Evolutionary conservation across 2,113 vertebrate genomes (phyloP), one percentile per base, ranked within the genome.

Genomic region (Euleptes europaea): DNA sequence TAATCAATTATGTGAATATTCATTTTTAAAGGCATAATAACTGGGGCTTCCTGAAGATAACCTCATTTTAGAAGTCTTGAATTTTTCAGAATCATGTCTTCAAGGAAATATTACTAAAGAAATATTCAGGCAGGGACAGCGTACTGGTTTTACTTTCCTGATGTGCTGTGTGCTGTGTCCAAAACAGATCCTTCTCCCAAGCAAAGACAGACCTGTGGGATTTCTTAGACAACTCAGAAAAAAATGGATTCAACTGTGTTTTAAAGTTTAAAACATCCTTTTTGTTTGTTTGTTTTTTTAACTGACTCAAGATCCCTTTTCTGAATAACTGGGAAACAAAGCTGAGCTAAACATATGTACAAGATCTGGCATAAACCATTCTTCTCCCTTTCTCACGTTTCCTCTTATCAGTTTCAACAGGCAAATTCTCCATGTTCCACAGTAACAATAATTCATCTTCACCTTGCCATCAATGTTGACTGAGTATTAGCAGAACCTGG

Each of bases 11-110:
- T 92, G 84, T 33, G 92, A 90, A 90, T 90, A 92, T 79, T 90
- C 86, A 84, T 92, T 91, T 89, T 92, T 93, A 91, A 91, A 88
- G 91, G 85, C 82, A 89, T 91, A 91, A 94, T 93, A 89, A 92
- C 91, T 89, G 83, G 80, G 54, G 63, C 87, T 93, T 93, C 88
- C 92, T 91, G 80, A 33, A 85, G 84, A 74, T 90, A 91, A 91
- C 71, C 80, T 90, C 5, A 88, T 94, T 94, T 91, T 0, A 89
- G 83, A 93, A 93, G 72, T n/a, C 87, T 89, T 75, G 77, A n/a
- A 86, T 91, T 92, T 91, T 57, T 93, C 83, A 86, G 76, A 54
- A 91, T 89, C 66, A 44, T 77, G 91, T 74, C 73, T 84, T 76
- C 23, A 0, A 21, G 72, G 47, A 89, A 94, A 94, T 87, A 92